Base-by-base conservation (phyloP, 1,140 invertebrate species). In the Eueides isabella region DNA sequence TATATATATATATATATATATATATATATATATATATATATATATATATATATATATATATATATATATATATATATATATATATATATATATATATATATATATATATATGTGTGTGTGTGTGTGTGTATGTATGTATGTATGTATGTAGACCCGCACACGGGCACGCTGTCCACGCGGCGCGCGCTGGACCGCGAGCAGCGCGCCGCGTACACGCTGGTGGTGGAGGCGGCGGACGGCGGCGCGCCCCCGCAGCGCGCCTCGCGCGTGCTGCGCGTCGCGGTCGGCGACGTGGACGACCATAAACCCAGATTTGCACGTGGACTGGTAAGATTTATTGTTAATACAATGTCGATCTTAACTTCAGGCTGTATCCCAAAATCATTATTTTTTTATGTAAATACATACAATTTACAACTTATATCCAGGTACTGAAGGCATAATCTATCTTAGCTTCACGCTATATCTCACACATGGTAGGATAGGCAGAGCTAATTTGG, bases 221-320 rank as follows among this genome's bases (percentile, higher is more conserved):
- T 97, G 12, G 81, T 97, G 1, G 95, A 96, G 2, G 96, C 96
- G 1, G 95, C 95, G 67, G 97, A 98, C 87, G 92, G 95, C 23
- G 97, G 97, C 0, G 93, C 94, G 61, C 96, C 97, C 1, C 96
- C 96, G 11, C 97, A 97, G 80, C 96, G 96, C 72, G 94, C 95
- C 0, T 96, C 96, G 0, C 91, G 96, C 64, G 94, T 97, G 1
- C 92, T 97, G 0, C 94, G 95, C 67, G 95, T 97, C 0, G 94
- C 94, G 16, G 94, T 98, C 0, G 94, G 95, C 2, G 97, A 98
- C 79, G 95, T 97, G 12, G 97, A 98, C 78, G 97, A 98, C 83
- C 96, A 97, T 79, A 95, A 96, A 67, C 97, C 97, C 0, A 93
- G 95, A 64, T 97, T 98, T 74, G 94, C 94, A 7, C 94, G 96